A percentile compares a stretch with the other conserved stretches of the same genome.
Evolutionary conservation across 1,140 invertebrate genomes (phyloP).

Genomic region (Tetraneura akinire): DNA sequence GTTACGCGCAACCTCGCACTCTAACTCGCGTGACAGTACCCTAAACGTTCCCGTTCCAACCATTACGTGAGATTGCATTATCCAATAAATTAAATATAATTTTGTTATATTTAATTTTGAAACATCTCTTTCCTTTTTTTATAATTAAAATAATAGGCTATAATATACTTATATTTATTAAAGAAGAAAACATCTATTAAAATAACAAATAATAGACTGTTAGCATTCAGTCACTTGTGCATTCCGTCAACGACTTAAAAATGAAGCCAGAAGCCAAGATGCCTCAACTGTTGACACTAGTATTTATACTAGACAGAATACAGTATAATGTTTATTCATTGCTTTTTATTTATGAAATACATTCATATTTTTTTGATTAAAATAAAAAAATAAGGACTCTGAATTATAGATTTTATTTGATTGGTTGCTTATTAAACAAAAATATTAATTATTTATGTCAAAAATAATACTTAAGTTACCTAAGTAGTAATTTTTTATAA

Average conservation of each 20-base stretch:
- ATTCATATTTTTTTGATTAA: conserved; percentile 22
- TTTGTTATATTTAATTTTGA: conserved; percentile 47
- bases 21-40: conserved; percentile 69
- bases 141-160: conserved; percentile 46
- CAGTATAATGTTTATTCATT: conserved; percentile 32
- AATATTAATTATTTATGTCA: conserved; percentile 35
- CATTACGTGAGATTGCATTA: conserved; percentile 49
- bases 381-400: background rate
- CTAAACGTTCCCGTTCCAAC: conserved; percentile 58
- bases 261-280: background rate
- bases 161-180: conserved; percentile 48
- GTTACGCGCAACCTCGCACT: conserved; percentile 68
- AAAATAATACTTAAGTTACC: conserved; percentile 47
- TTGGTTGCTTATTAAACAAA: conserved; percentile 30
- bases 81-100: conserved; percentile 35
- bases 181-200: conserved; percentile 23
- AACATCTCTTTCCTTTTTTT: conserved; percentile 45
- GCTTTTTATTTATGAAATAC: conserved; percentile 33
- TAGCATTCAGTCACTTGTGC: conserved; percentile 36
- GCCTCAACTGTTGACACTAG: conserved; percentile 45
- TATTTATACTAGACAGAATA: conserved; percentile 45
- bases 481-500: conserved; percentile 44
- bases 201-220: conserved; percentile 47
- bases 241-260: conserved; percentile 42
- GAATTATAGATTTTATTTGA: conserved; percentile 36